Conservation (phyloP, 2,888 invertebrate species). For the Mesochorus sp. region DNA sequence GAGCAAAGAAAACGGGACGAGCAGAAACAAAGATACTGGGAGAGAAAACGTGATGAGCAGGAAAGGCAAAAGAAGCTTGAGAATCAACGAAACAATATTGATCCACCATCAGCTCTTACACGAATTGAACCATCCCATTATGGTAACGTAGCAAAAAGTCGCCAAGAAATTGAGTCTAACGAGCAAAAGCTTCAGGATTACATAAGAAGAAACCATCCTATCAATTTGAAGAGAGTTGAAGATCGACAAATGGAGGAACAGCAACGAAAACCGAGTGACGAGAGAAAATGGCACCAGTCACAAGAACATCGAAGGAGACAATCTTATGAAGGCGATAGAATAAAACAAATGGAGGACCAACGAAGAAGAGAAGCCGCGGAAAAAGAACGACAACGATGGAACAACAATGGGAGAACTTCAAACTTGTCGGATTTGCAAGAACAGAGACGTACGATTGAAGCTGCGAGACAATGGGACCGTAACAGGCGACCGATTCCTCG, state of each 20-base stretch:
- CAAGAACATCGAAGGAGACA: conserved; percentile 37
- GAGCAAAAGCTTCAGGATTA: conserved; percentile 64
- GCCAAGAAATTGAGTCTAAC: conserved; percentile 16
- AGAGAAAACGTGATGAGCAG: conserved; percentile 48
- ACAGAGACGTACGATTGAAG: conserved; percentile 59
- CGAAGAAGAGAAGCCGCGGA: conserved; percentile 37
- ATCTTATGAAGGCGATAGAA: conserved; percentile 10
- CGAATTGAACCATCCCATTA: conserved; percentile 36
- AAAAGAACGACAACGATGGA: conserved; percentile 52
- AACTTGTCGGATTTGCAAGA: conserved; percentile 47
- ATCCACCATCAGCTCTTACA: conserved; percentile 49
- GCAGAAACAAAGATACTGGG: conserved; percentile 56
- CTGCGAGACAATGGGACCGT: conserved; percentile 60
- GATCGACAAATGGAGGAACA: conserved; percentile 28
- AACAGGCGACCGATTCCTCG: conserved; percentile 45
- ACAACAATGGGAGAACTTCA: conserved; percentile 65
- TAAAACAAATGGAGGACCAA: conserved; percentile 36
- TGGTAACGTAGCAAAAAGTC: conserved; percentile 11
- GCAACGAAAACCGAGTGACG: conserved; percentile 10
- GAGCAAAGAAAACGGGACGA: conserved; percentile 57
- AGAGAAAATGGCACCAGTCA: neutral
- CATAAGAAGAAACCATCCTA: conserved; percentile 69
- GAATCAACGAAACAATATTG: conserved; percentile 19
- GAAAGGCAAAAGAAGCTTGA: conserved; percentile 55
- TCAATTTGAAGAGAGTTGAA: conserved; percentile 48